phyloP scores from a whole-genome alignment of 64 coral and sea anemone species.

The Astreopora myriophthalma region DNA sequence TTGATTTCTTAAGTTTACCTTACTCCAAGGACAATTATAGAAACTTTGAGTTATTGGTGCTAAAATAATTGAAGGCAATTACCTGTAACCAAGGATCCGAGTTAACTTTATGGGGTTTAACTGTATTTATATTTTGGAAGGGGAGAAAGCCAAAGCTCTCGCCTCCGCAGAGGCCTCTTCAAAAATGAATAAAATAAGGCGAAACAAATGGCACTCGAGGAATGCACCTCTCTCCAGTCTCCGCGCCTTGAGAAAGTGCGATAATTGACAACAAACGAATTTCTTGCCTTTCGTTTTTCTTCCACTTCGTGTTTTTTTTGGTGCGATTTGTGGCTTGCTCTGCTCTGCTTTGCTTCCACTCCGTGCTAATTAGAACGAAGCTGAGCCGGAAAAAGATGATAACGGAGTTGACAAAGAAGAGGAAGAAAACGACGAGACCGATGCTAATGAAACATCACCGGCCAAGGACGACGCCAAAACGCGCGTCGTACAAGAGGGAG shows the following conservation, averaged over 20 bases:
- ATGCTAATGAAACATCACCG: not conserved
- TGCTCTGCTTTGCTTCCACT: conserved; percentile 20
- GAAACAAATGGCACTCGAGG: too few species aligned
- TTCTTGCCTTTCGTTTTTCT: conserved; percentile 5
- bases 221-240: not conserved
- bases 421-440: not conserved
- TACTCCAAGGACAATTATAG: too few species aligned
- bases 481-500: not conserved
- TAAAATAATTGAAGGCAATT: too few species aligned
- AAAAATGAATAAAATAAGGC: too few species aligned
- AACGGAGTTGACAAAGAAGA: not conserved
- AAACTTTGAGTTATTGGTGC: too few species aligned
- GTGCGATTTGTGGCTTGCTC: conserved; percentile 35
- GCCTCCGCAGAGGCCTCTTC: too few species aligned
- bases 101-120: too few species aligned
- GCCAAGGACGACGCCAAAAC: not conserved
- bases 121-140: too few species aligned
- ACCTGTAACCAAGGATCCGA: too few species aligned
- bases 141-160: too few species aligned
- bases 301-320: not conserved
- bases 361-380: not conserved
- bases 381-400: not conserved
- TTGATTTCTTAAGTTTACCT: too few species aligned
- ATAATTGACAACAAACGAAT: not conserved
- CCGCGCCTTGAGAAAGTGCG: too few species aligned